These are phyloP conservation scores for Rhinopomastus cyanomelas DNA, from an alignment of 2,113 vertebrate genomes.

Conservation along the genomic window DNA sequence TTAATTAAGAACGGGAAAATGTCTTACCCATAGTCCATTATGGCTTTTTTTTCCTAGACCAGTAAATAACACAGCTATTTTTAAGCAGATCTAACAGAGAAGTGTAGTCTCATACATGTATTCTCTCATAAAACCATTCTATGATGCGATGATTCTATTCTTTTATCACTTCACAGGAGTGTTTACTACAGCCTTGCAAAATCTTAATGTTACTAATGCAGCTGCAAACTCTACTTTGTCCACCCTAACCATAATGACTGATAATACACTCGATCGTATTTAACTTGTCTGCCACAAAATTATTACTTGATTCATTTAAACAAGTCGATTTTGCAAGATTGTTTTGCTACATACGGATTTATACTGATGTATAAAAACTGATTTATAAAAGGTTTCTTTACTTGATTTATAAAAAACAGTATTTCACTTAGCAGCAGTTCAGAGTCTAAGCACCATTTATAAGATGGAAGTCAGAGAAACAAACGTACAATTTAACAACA, in stretches of 20 bases:
- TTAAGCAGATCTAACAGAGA: constrained; percentile 69
- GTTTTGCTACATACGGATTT: not conserved
- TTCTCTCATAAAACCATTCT: constrained; percentile 40
- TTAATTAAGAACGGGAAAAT: constrained; percentile 89
- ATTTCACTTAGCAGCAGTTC: constrained; percentile 17
- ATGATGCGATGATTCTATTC: constrained; percentile 1
- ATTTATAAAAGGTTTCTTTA: constrained; percentile 38
- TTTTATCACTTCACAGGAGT: constrained; percentile 37
- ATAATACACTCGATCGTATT: constrained; percentile 23
- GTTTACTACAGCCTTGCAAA: constrained; percentile 72
- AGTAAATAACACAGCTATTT: constrained; percentile 80
- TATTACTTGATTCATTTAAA: constrained; percentile 8
- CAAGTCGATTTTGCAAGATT: constrained; percentile 69
- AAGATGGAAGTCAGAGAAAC: constrained; percentile 23
- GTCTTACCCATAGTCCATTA: constrained; percentile 83
- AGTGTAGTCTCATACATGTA: constrained; percentile 52
- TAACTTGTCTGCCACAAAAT: constrained; percentile 7
- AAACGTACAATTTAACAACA: not conserved
- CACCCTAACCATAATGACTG: constrained; percentile 39
- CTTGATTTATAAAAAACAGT: constrained; percentile 43
- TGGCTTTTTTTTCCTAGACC: constrained; percentile 73
- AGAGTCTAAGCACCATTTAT: constrained; percentile 21
- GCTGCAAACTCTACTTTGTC: constrained; percentile 1
- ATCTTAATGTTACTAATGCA: constrained; percentile 38
- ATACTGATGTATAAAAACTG: not conserved